Evolutionary conservation across 2,113 vertebrate species (phyloP), one percentile per base, ranked within the genome.

Genomic region (Acinonyx jubatus): DNA sequence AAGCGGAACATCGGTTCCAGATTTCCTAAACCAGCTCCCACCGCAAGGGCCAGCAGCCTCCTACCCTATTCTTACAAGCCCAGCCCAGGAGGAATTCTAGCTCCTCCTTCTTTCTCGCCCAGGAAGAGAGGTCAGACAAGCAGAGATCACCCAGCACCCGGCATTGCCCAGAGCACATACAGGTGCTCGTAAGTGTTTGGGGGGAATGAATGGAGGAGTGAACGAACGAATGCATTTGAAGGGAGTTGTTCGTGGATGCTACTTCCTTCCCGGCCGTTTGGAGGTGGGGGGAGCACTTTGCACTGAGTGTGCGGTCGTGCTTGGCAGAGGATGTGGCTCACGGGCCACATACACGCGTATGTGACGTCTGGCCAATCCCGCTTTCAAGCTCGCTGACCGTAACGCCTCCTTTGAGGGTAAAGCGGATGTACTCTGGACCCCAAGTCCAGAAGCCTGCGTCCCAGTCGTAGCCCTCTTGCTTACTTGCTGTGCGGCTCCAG

Each of bases 251-350:
- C 8, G 1, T 82, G 6, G 16, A 14, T 6, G 13, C 52, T 1
- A 3, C 41, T 7, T 63, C 81, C 76, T 61, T 38, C 69, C 16
- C 16, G 48, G 18, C 5, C 19, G 1, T 61, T 76, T 38, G 91
- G 11, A 50, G 29, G 41, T 9, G 12, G 1, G 15, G 8, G 14
- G 6, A 21, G n/a, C 12, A 9, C 33, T 52, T 7, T 8, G 7
- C 13, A 4, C 13, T 4, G 48, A 48, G 23, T 23, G 18, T 12
- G 5, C 10, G 11, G 55, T 13, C 1, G 10, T 3, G n/a, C 29
- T 6, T 41, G 23, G 21, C n/a, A 27, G 21, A 33, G 36, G 68
- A 10, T 2, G 7, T 23, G 5, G 68, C 73, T 21, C 29, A 11
- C 29, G 15, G 15, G 9, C 41, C 41, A 41, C 41, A 41, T 41